Conservation (phyloP, 1,140 invertebrate species). For the Aphelinus certus region DNA sequence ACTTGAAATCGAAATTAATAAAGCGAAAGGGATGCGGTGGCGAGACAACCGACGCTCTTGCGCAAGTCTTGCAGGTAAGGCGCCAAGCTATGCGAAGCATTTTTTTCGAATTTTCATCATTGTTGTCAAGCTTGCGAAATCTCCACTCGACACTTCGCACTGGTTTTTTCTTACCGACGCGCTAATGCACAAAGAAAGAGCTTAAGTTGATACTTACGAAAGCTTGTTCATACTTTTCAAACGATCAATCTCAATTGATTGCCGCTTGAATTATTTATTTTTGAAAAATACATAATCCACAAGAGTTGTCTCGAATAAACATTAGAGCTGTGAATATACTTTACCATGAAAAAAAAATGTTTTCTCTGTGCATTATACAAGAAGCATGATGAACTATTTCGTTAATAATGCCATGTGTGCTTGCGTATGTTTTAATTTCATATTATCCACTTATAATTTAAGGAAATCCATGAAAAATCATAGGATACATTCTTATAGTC, state of each 20-base stretch:
- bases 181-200: slow-evolving; percentile 4
- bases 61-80: slow-evolving; percentile 48
- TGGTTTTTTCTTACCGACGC: not conserved
- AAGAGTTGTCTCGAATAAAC: no score
- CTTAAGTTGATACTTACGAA: not conserved
- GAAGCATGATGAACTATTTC: not conserved
- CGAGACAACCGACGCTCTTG: slow-evolving; percentile 26
- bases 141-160: slow-evolving; percentile 16
- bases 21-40: slow-evolving; percentile 17
- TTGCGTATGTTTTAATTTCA: slow-evolving; percentile 18
- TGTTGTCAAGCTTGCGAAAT: slow-evolving; percentile 13
- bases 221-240: no score
- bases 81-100: slow-evolving; percentile 31
- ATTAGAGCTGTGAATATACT: no score
- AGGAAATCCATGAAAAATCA: no score
- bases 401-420: not conserved
- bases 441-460: not conserved
- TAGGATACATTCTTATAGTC: no score
- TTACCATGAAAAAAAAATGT: not conserved
- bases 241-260: no score
- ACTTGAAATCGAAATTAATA: slow-evolving; percentile 10
- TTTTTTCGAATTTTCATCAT: not conserved
- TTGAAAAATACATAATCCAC: no score
- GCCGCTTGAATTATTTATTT: no score
- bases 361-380: slow-evolving; percentile 14